Evolutionary conservation across 1,140 invertebrate genomes (phyloP), one percentile per base, ranked within the genome.

Genomic region (Hermetia illucens): DNA sequence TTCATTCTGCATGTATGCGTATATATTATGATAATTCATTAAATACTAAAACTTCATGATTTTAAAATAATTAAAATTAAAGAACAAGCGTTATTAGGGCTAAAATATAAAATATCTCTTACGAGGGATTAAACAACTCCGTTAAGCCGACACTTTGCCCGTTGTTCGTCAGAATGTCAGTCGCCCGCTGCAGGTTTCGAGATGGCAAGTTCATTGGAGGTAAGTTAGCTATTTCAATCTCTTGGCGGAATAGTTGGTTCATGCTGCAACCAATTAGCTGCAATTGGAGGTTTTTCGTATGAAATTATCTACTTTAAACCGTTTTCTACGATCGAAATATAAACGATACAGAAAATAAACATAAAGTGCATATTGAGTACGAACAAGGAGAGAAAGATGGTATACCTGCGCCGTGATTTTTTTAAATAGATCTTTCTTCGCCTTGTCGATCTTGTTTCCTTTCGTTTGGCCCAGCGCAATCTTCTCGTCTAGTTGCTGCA

Each of bases 361-460:
- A 15, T 29, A 3, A 29, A 9, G 9, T 12, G n/a, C 9, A 25
- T 32, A 13, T 35, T 33, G 18, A 18, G 5, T 22, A 9, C 17
- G n/a, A 38, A 15, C 12, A 21, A 31, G 12, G 9, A 13, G 36
- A 38, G 15, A 38, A 36, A 38, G 5, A 4, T 22, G 30, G 8
- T 2, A 41, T 24, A 39, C 38, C 32, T 77, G 77, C 40, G 72
- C 73, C 2, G 87, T 85, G 29, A 93, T 73, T 63, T 87, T 89
- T 57, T 84, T 90, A 57, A 92, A 91, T 10, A 86, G 65, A 54
- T 92, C 87, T 49, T 87, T 87, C 56, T 89, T 90, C 41, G 78
- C 79, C 52, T 89, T 89, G 49, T 91, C 87, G 10, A 82, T 72
- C 56, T 84, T 84, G 47, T 77, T 75, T 16, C 79, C 79, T 48